Evolutionary conservation across 1,140 invertebrate species (phyloP), one percentile per base, ranked within the genome.

Genomic region (Melitaea cinxia): DNA sequence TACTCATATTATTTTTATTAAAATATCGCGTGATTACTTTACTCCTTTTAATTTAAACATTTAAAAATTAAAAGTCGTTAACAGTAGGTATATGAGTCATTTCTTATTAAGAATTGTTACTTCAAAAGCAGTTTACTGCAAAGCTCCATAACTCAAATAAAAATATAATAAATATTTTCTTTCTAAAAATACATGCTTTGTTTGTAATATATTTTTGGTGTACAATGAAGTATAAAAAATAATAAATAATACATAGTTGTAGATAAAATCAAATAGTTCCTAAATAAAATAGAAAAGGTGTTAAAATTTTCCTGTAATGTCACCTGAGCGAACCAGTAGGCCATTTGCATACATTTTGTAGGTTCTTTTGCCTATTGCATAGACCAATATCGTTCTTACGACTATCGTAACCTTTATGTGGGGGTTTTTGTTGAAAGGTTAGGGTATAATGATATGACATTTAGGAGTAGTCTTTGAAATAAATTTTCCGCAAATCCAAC

Each of bases 271-370:
- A 47, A 47, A 14, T n/a, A 47, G 12, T 55, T 55, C 56, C 39
- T 39, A 63, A 63, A 63, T 63, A 45, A 54, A 42, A 59, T 24
- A 53, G 17, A 66, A 59, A 59, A 37, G 50, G 50, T 65, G 47
- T 66, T 49, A 55, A 59, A 66, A 66, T 66, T 66, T 66, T 39
- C 64, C 60, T 66, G 55, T 33, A 35, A 28, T 66, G 59, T 60
- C 33, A 54, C 37, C 35, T 14, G 19, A 26, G 30, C 50, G 64
- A 35, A 59, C 24, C 52, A 54, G 64, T 55, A 33, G 19, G 33
- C 56, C 23, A 55, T 66, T 66, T 66, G 64, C 64, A 66, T 66
- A 55, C 39, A 58, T 59, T 66, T 58, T 60, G 55, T 52, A 57
- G 21, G 19, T 55, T 55, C 59, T 21, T 66, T 66, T 66, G 50